These are phyloP conservation scores for Bathynomus jamesi DNA, from an alignment of 1,140 invertebrate species.

Conservation along the genomic window DNA sequence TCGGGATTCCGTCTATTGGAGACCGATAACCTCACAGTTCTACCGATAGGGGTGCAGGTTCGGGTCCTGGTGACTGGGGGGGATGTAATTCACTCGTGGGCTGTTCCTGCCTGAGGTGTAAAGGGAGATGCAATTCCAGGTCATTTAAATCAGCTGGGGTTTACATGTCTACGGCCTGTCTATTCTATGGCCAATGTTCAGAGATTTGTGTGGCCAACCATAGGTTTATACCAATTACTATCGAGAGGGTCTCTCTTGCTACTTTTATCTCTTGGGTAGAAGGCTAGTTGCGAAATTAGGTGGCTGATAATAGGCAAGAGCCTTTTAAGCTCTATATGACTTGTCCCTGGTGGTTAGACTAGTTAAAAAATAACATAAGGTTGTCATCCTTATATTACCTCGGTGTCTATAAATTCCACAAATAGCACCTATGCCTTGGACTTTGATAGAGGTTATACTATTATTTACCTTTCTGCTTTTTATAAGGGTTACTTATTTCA, in stretches of 20 bases:
- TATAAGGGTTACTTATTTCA: no score
- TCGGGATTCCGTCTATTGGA: no score
- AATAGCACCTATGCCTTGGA: no score
- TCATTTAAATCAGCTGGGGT: slow-evolving; percentile 56
- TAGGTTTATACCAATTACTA: slow-evolving; percentile 64
- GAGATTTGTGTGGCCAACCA: slow-evolving; percentile 70
- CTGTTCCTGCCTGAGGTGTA: slow-evolving; percentile 53
- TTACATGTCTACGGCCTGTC: slow-evolving; percentile 49
- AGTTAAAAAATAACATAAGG: not conserved
- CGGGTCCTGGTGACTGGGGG: no score
- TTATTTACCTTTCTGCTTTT: no score
- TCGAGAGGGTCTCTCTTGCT: slow-evolving; percentile 42
- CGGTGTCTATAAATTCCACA: no score
- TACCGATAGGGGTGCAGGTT: no score
- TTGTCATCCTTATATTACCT: not conserved
- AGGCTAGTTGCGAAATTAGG: slow-evolving; percentile 39
- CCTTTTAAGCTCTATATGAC: not conserved
- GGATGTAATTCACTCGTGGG: slow-evolving; percentile 65
- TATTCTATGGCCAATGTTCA: slow-evolving; percentile 64
- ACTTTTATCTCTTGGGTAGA: not conserved
- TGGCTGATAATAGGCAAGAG: not conserved
- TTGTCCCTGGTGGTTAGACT: not conserved
- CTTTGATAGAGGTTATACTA: no score
- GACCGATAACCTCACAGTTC: no score
- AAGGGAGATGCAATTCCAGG: slow-evolving; percentile 60